Evolutionary conservation across 2,797 vertebrate genomes (phyloP), one percentile per base, ranked within the genome.

Genomic region (Peromyscus melanophrys): DNA sequence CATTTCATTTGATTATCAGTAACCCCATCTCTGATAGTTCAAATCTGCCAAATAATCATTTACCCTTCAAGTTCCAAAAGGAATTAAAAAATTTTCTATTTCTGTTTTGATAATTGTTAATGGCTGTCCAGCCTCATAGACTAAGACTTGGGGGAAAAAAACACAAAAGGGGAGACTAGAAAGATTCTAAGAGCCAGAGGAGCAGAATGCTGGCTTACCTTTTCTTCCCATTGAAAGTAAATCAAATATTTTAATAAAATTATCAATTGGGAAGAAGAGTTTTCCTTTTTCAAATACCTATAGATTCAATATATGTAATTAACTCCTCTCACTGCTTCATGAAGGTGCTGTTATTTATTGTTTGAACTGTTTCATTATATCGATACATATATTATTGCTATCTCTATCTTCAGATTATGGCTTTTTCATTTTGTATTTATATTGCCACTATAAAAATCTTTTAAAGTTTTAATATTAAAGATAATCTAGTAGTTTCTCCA

Each of bases 351-450:
- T 87, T 37, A 75, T 12, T 88, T 86, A 8, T 94, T 92, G 40
- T 12, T 87, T 83, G 12, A 82, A 14, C 8, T 1, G 7, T 77
- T 92, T 31, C 4, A 63, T 16, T 57, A 57, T 59, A 31, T 40
- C 65, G 17, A 59, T 87, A 34, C 55, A 25, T 63, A 19, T 69
- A 43, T 92, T 25, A 69, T 82, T 71, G 61, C 1, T 94, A 31
- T 21, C 52, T 90, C 2, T 69, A 6, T 89, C 12, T 90, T 46
- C 49, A 92, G 6, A 40, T 59, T 43, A 29, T 43, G 27, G 12
- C 16, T 92, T 92, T 91, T 29, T 21, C 10, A 80, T 96, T 93
- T 89, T 91, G n/a, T 87, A 43, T 93, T 89, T 91, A 78, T 77
- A 77, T 4, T 94, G 49, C 4, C 19, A 37, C 17, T 88, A 61